A percentile compares a stretch with the other conserved stretches of the same genome.
These are phyloP conservation scores for Arnoldichthys spilopterus DNA, from an alignment of 2,797 vertebrate genomes.

Conservation along the genomic window DNA sequence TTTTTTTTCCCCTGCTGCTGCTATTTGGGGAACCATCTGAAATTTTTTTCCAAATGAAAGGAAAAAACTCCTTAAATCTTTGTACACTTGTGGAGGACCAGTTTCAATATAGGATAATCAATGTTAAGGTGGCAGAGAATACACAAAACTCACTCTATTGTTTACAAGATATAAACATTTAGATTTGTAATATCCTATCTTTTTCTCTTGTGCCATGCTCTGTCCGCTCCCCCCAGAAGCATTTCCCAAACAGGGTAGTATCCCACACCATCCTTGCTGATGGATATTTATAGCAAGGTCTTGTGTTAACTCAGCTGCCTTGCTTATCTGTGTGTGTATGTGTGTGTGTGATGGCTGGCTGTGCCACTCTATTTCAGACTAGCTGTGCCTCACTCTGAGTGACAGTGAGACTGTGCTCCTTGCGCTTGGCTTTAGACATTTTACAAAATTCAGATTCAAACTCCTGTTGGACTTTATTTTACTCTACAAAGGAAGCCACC, in stretches of 20 bases:
- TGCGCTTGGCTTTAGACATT: constrained; percentile 46
- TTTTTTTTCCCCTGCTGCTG: no score
- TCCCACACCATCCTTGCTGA: constrained; percentile 53
- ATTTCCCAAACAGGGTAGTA: constrained; percentile 68
- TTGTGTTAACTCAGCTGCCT: constrained; percentile 81
- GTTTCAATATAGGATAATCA: neutral
- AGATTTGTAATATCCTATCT: neutral
- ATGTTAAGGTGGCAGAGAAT: neutral
- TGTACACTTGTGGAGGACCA: neutral
- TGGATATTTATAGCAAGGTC: constrained; percentile 89
- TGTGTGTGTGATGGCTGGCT: constrained; percentile 59
- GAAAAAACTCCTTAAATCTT: neutral
- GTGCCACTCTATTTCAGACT: constrained; percentile 73
- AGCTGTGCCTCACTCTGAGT: constrained; percentile 53
- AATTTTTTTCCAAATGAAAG: no score
- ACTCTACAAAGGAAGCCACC: constrained; percentile 29
- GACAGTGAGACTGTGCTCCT: constrained; percentile 54
- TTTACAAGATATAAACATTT: neutral
- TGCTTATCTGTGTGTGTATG: constrained; percentile 67
- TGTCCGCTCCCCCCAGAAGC: neutral
- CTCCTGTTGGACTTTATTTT: constrained; percentile 17
- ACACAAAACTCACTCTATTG: neutral
- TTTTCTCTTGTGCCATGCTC: neutral
- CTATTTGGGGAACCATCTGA: no score
- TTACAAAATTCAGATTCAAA: constrained; percentile 1